A percentile compares a stretch with the other conserved stretches of the same genome.
Conservation (phyloP, 2,888 invertebrate species). For the Sericinus montela region DNA sequence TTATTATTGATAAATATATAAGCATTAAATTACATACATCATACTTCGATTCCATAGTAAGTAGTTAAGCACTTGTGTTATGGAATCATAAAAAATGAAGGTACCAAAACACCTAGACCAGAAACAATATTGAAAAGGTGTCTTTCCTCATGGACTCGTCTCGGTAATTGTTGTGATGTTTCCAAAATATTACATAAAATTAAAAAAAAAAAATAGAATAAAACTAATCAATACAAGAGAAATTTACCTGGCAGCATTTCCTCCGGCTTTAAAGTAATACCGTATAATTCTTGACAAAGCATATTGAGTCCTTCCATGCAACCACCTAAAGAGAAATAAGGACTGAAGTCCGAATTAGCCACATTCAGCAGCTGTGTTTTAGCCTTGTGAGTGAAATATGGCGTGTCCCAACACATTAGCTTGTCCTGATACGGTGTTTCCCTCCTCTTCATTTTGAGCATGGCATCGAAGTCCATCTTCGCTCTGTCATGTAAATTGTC, state of each 20-base stretch:
- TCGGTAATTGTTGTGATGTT: too few species aligned
- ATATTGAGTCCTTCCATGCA: constrained; percentile 98
- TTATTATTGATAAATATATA: too few species aligned
- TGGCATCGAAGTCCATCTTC: constrained; percentile 84
- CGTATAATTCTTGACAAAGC: constrained; percentile 90
- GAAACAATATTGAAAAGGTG: too few species aligned
- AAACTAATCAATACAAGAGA: too few species aligned
- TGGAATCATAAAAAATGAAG: too few species aligned
- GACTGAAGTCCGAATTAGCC: constrained; percentile 85
- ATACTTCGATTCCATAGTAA: too few species aligned
- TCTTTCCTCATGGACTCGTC: too few species aligned
- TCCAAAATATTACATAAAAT: too few species aligned
- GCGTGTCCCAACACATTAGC: constrained; percentile 90
- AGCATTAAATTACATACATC: too few species aligned
- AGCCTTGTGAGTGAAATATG: constrained; percentile 88
- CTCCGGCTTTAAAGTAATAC: constrained; percentile 86
- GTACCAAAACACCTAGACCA: too few species aligned
- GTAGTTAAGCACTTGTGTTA: too few species aligned
- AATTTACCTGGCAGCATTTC: constrained; percentile 83
- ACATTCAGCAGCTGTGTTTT: constrained; percentile 85
- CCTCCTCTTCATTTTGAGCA: constrained; percentile 85
- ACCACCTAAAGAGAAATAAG: constrained; percentile 93
- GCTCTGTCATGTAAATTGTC: constrained; percentile 85
- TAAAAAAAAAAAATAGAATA: not conserved
- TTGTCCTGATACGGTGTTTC: constrained; percentile 49